Percentiles rank a stretch among this genome's conserved stretches.
Conservation (phyloP, 2,888 invertebrate species). For the Coenonympha glycerion region DNA sequence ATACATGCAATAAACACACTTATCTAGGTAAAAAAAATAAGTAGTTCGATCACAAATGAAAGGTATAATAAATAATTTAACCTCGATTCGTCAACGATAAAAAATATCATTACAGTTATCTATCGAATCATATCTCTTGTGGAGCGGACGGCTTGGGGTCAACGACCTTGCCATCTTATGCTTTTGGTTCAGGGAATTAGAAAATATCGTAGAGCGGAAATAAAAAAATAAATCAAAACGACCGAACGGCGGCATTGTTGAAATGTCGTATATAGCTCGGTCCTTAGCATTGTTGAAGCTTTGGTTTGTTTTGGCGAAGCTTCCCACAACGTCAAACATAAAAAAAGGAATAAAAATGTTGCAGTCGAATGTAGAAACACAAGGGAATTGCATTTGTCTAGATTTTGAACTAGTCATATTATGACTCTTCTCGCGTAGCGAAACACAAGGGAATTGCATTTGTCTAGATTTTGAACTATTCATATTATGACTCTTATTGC, state of each 20-base stretch:
- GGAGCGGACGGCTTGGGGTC: constrained; percentile 48
- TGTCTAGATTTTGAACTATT: too few species aligned
- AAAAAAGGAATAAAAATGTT: neutral
- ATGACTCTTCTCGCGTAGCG: too few species aligned
- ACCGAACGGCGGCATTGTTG: constrained; percentile 11
- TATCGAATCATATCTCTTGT: constrained; percentile 68
- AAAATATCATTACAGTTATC: constrained; percentile 69
- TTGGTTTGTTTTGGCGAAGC: neutral
- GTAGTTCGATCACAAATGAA: constrained; percentile 48
- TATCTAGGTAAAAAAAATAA: constrained; percentile 26
- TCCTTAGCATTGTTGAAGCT: neutral
- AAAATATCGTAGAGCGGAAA: constrained; percentile 40
- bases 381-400: too few species aligned
- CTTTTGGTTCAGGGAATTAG: constrained; percentile 50
- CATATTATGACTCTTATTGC: too few species aligned
- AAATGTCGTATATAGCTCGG: constrained; percentile 10
- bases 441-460: too few species aligned
- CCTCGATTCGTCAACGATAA: constrained; percentile 56
- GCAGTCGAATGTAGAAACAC: too few species aligned
- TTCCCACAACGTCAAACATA: neutral
- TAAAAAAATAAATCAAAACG: constrained; percentile 18
- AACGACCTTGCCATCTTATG: constrained; percentile 46
- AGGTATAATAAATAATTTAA: constrained; percentile 50
- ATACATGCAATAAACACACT: constrained; percentile 23
- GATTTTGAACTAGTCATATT: too few species aligned